phyloP scores from a whole-genome alignment of 2,113 vertebrate species.

The Peromyscus polionotus region DNA sequence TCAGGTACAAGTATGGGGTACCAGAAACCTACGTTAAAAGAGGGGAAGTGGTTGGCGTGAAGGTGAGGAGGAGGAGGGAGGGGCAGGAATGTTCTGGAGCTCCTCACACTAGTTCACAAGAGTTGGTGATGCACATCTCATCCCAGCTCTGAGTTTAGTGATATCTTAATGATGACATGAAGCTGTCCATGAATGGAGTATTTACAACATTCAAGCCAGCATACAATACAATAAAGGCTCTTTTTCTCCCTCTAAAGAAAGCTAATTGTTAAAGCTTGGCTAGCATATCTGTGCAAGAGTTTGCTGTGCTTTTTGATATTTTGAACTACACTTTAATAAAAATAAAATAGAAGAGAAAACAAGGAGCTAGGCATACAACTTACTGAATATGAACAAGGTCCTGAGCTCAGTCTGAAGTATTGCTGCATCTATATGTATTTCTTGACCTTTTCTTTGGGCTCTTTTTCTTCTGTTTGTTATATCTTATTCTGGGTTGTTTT shows the following conservation, averaged over 20 bases:
- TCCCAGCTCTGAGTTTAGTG: background rate
- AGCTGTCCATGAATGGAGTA: background rate
- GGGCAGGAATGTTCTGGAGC: background rate
- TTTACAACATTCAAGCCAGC: background rate
- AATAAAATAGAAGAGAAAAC: background rate
- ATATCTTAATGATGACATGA: background rate
- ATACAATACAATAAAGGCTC: background rate
- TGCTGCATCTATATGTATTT: background rate
- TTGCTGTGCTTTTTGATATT: background rate
- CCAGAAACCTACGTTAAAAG: background rate
- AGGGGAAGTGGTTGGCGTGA: background rate
- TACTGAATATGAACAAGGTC: background rate
- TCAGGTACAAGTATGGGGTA: background rate
- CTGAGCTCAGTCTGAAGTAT: background rate
- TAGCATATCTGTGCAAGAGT: background rate
- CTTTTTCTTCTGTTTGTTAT: background rate
- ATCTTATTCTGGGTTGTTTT: background rate
- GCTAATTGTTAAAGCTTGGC: background rate
- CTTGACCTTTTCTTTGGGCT: background rate
- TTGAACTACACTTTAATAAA: conserved; percentile 40
- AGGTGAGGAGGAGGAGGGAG: background rate
- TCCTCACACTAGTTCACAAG: background rate
- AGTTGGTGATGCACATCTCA: background rate
- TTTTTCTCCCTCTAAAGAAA: background rate
- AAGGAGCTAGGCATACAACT: background rate